Evolutionary conservation across 64 coral and sea anemone genomes (phyloP), one percentile per base, ranked within the genome.

Genomic region (Pachyseris speciosa): DNA sequence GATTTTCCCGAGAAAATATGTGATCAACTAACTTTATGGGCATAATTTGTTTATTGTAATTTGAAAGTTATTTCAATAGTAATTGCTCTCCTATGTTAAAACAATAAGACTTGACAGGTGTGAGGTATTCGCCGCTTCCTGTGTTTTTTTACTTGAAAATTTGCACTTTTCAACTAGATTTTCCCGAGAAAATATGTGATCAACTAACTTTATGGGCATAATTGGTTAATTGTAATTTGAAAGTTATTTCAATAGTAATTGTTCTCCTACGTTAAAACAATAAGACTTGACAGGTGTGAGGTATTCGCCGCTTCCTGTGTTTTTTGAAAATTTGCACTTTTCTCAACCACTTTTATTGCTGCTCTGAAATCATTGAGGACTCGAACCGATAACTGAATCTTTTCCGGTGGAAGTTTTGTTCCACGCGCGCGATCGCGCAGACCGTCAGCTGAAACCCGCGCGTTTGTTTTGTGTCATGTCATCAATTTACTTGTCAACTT

Each of bases 401-500:
- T 19, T 12, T 31, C 40, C 3, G 38, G 1, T 7, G 34, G 20
- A 25, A 32, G 20, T 41, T 61, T 33, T 36, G 9, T 81, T 37
- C 77, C 77, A 28, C 77, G 77, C 51, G 53, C 38, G 52, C 37
- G 3, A 59, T 40, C 77, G 31, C 53, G 2, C 2, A n/a, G 26
- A 40, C 1, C 2, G 19, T 25, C 15, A 34, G 38, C 4, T 13
- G 26, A 81, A 58, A 20, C 51, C 33, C 52, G n/a, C 77, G 77
- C 48, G 9, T 61, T 40, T 25, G 11, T 42, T 26, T 52, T 28
- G 48, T 63, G 77, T 81, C 8, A 61, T 37, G 12, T 41, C 77
- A 81, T 61, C 29, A 38, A 76, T 61, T 64, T 53, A 81, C 77
- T 81, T 81, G 77, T 81, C 53, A 81, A 28, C 32, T 81, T 16